Conservation (phyloP, 1,140 invertebrate species). For the Papilio aristodemus region DNA sequence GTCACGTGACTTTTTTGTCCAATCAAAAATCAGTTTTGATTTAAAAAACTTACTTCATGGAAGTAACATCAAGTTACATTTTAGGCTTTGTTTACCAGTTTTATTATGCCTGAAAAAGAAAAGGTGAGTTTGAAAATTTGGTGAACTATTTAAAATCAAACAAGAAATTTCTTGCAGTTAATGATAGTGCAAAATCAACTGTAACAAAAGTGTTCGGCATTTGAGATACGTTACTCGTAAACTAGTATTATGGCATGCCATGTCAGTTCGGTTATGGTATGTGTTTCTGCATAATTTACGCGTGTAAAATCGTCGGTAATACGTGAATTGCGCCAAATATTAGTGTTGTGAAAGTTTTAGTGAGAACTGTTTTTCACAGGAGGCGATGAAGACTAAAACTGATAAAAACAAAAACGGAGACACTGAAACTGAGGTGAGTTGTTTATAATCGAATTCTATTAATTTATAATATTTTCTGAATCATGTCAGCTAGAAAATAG, state of each 20-base stretch:
- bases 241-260: slow-evolving; percentile 64
- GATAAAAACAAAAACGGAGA: slow-evolving; percentile 74
- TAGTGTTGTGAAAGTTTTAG: slow-evolving; percentile 66
- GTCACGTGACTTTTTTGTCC: slow-evolving; percentile 58
- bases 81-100: slow-evolving; percentile 63
- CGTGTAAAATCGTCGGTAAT: slow-evolving; percentile 60
- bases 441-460: slow-evolving; percentile 43
- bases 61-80: slow-evolving; percentile 58
- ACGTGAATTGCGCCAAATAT: slow-evolving; percentile 58
- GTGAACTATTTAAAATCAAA: slow-evolving; percentile 30
- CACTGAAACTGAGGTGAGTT: slow-evolving; percentile 68
- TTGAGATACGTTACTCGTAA: slow-evolving; percentile 56
- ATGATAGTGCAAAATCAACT: slow-evolving; percentile 36
- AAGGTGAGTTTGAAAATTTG: slow-evolving; percentile 54
- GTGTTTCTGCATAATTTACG: slow-evolving; percentile 70
- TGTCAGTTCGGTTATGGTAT: slow-evolving; percentile 74
- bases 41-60: slow-evolving; percentile 52
- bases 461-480: not conserved
- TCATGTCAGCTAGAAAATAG: not conserved
- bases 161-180: slow-evolving; percentile 30
- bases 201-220: slow-evolving; percentile 52
- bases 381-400: slow-evolving; percentile 76
- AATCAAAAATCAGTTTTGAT: slow-evolving; percentile 46
- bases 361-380: slow-evolving; percentile 60
- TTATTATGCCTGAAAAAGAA: slow-evolving; percentile 63